Conservation (phyloP, 2,797 vertebrate species). For the Melanogrammus aeglefinus region DNA sequence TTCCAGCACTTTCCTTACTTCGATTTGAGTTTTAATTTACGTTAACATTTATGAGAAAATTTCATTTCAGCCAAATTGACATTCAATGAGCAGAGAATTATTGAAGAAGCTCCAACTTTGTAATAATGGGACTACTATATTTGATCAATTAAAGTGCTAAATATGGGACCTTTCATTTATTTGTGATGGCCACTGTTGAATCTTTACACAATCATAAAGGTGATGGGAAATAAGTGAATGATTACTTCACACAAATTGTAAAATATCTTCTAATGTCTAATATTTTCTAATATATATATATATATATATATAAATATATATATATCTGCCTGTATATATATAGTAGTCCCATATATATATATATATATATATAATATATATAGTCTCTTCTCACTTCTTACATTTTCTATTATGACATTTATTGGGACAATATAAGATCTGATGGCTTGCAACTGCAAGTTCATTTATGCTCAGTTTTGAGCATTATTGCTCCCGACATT, state of each 20-base stretch:
- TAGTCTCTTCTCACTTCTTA: background rate
- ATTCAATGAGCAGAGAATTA: constrained; percentile 14
- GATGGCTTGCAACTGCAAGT: background rate
- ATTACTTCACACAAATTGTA: too few species aligned
- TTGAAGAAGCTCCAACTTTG: constrained; percentile 4
- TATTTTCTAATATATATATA: background rate
- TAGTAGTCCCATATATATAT: too few species aligned
- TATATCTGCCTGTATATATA: too few species aligned
- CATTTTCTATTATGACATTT: background rate
- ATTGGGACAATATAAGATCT: background rate
- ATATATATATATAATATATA: background rate
- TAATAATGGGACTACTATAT: too few species aligned
- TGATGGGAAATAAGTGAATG: too few species aligned
- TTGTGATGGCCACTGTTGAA: too few species aligned
- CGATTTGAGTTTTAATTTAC: too few species aligned
- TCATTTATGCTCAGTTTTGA: background rate
- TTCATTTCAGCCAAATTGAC: constrained; percentile 43
- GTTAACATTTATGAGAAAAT: background rate
- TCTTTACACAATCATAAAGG: too few species aligned
- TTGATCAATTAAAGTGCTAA: too few species aligned
- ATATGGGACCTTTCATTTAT: too few species aligned
- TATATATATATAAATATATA: too few species aligned
- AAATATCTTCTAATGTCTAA: background rate
- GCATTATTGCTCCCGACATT: too few species aligned
- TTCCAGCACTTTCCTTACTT: background rate